phyloP scores from a whole-genome alignment of 2,888 invertebrate species.

The Diloba caeruleocephala region DNA sequence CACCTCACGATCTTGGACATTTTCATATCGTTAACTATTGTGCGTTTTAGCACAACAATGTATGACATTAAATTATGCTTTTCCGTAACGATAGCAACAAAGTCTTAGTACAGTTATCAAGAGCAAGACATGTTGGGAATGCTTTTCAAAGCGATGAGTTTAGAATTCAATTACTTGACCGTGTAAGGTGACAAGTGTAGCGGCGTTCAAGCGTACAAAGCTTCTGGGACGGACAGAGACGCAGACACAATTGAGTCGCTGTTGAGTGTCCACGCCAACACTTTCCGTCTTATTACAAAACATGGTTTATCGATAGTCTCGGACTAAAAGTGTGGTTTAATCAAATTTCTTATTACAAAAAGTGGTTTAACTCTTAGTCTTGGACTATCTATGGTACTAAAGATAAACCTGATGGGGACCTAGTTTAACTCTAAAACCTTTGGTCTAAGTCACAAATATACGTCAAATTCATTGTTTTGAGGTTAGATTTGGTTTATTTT shows the following conservation, averaged over 20 bases:
- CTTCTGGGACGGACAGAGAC: neutral
- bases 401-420: too few species aligned
- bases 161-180: constrained; percentile 41
- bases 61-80: constrained; percentile 40
- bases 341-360: too few species aligned
- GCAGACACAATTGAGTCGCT: constrained; percentile 30
- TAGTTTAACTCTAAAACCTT: too few species aligned
- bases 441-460: too few species aligned
- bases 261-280: too few species aligned
- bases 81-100: constrained; percentile 36
- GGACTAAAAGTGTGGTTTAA: too few species aligned
- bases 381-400: too few species aligned
- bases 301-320: too few species aligned
- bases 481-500: too few species aligned
- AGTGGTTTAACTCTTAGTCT: too few species aligned
- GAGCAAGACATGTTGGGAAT: constrained; percentile 27
- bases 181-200: constrained; percentile 23
- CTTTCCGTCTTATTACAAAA: too few species aligned
- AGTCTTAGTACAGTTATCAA: constrained; percentile 36
- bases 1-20: constrained; percentile 33
- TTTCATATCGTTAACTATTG: constrained; percentile 41
- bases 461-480: too few species aligned
- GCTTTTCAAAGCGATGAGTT: constrained; percentile 38
- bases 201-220: constrained; percentile 16
- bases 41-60: constrained; percentile 41